Evolutionary conservation across 2,113 vertebrate species (phyloP).

Genomic region (Andinoacara biseriatus): DNA sequence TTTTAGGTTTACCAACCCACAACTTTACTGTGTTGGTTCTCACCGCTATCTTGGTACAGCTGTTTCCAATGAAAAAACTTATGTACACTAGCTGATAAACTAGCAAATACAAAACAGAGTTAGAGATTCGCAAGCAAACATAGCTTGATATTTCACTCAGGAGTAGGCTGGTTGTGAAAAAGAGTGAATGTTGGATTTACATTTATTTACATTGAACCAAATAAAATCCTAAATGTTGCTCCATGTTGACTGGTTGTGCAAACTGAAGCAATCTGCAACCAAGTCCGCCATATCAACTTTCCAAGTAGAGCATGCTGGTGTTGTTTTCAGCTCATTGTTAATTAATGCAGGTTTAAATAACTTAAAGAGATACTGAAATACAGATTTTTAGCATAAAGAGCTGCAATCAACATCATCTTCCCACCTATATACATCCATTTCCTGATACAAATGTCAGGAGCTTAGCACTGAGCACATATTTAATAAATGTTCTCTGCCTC

Average conservation of each 20-base stretch:
- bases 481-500: not conserved
- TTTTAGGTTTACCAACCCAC: not conserved
- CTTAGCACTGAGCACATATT: not conserved
- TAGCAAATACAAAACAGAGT: not conserved
- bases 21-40: slow-evolving; percentile 3
- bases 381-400: not conserved
- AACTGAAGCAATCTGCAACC: not conserved
- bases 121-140: not conserved
- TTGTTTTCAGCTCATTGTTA: not conserved
- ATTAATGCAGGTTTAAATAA: not conserved
- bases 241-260: not conserved
- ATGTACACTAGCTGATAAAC: not conserved
- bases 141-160: not conserved
- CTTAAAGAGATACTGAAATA: not conserved
- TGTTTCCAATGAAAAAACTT: not conserved
- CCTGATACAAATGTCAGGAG: not conserved
- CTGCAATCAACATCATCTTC: not conserved
- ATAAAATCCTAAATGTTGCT: not conserved
- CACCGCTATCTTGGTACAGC: not conserved
- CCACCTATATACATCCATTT: not conserved
- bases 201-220: not conserved
- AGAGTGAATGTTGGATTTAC: slow-evolving; percentile 2
- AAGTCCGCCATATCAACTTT: not conserved
- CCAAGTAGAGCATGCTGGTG: not conserved
- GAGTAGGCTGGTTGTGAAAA: not conserved